Evolutionary conservation across 2,888 invertebrate genomes (phyloP).

Genomic region (Acleris sparsana): DNA sequence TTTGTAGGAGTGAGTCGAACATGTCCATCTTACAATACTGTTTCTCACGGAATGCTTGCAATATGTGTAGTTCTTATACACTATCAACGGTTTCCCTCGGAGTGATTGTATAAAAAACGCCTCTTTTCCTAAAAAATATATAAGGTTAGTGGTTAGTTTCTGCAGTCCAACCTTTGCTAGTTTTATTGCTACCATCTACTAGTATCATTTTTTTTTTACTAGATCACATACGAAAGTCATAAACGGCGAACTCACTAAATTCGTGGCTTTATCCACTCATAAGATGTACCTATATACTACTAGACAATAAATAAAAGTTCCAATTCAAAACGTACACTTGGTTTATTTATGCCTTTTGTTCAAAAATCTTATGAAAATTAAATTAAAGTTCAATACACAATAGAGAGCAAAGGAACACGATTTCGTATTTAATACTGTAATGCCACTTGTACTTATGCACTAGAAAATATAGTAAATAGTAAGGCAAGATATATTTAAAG

Average conservation of each 20-base stretch:
- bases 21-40: slow-evolving; percentile 69
- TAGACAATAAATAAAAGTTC: too few relatives aligned
- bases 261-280: too few relatives aligned
- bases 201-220: too few relatives aligned
- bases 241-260: too few relatives aligned
- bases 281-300: too few relatives aligned
- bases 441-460: slow-evolving; percentile 55
- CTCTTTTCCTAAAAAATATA: slow-evolving; percentile 42
- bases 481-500: slow-evolving; percentile 61
- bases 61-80: slow-evolving; percentile 70
- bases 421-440: slow-evolving; percentile 61
- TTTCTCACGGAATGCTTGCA: slow-evolving; percentile 68
- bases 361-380: slow-evolving; percentile 1
- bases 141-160: slow-evolving; percentile 5
- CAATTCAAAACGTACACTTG: too few relatives aligned
- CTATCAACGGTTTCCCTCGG: slow-evolving; percentile 67
- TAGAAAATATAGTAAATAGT: slow-evolving; percentile 29
- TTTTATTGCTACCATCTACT: too few relatives aligned
- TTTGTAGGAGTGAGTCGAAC: slow-evolving; percentile 75
- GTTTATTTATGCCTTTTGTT: neutral
- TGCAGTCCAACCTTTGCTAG: neutral
- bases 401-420: slow-evolving; percentile 64
- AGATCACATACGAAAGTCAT: too few relatives aligned
- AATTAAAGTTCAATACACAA: slow-evolving; percentile 48
- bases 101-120: slow-evolving; percentile 72